These are phyloP conservation scores for Aquatica leii DNA, from an alignment of 2,888 invertebrate species.

Conservation along the genomic window DNA sequence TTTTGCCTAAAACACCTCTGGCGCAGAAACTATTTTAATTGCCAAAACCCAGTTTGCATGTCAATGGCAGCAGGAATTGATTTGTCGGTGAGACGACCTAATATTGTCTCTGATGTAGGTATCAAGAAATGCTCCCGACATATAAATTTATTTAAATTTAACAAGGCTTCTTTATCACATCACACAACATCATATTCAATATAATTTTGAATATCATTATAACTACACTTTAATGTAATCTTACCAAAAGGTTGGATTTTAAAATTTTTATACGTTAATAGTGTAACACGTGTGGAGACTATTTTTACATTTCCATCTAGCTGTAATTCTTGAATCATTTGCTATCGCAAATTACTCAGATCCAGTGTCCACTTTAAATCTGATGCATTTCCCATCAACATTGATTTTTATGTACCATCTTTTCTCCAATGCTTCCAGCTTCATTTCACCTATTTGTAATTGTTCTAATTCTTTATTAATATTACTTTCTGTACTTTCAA, in stretches of 20 bases:
- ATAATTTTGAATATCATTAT: too few species aligned
- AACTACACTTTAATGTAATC: too few species aligned
- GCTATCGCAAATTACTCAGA: not conserved
- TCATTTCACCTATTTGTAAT: not conserved
- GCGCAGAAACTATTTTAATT: conserved; percentile 41
- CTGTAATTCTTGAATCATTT: not conserved
- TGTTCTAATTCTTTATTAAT: not conserved
- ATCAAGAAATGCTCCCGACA: conserved; percentile 41
- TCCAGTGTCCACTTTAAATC: not conserved
- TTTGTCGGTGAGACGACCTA: conserved; percentile 40
- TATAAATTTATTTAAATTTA: not conserved
- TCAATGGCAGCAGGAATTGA: conserved; percentile 42
- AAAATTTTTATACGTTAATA: too few species aligned
- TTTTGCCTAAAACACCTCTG: conserved; percentile 44
- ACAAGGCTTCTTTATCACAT: too few species aligned
- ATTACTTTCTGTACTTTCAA: not conserved
- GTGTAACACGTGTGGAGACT: too few species aligned
- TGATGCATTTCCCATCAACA: too few species aligned
- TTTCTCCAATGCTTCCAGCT: not conserved
- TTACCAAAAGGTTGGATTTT: too few species aligned
- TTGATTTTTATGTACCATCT: not conserved
- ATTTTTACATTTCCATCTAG: not conserved
- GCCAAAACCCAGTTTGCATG: conserved; percentile 43
- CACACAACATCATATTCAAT: too few species aligned
- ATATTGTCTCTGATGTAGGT: conserved; percentile 45